Evolutionary conservation across 2,113 vertebrate genomes (phyloP), one percentile per base, ranked within the genome.

Genomic region (Rhea americana): DNA sequence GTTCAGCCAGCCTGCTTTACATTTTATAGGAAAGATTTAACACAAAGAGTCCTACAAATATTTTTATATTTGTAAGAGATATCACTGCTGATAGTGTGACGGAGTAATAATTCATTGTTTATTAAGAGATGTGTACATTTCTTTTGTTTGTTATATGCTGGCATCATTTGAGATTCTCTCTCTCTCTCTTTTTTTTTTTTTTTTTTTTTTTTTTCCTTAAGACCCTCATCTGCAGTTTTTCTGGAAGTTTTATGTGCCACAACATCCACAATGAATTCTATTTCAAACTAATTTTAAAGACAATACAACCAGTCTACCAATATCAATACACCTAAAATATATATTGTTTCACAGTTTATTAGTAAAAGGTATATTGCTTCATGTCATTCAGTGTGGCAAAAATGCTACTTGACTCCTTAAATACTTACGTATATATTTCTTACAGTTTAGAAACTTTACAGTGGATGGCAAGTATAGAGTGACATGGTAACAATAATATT

Each of bases 401-500:
- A 93, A 89, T 59, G 35, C 37, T 28, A 48, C 47, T 89, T 59
- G 37, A 50, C 20, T 79, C 41, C 81, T 93, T 87, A 89, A 92
- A 93, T 61, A 85, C 59, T 71, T 7, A 53, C 82, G 53, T 71
- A 50, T 79, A 1, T 79, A 63, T 71, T 89, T 89, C 71, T 78
- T 50, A 51, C 32, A 70, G 41, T 28, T 73, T 39, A 62, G 71
- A 90, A 87, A 82, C 67, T 93, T 96, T 50, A 39, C 0, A 0
- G 39, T 32, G 50, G 67, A 63, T 85, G 65, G 24, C 45, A 93
- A 95, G 41, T 50, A 17, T 63, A 48, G 56, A 53, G 26, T 76
- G 77, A 79, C 41, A 50, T 16, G 37, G 50, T 37, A 87, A 62
- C 45, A 89, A 85, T 74, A 93, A 90, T 20, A 82, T 92, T 94